These are phyloP conservation scores for Cyphomyrus discorhynchus DNA, from an alignment of 2,113 vertebrate genomes.

Conservation along the genomic window DNA sequence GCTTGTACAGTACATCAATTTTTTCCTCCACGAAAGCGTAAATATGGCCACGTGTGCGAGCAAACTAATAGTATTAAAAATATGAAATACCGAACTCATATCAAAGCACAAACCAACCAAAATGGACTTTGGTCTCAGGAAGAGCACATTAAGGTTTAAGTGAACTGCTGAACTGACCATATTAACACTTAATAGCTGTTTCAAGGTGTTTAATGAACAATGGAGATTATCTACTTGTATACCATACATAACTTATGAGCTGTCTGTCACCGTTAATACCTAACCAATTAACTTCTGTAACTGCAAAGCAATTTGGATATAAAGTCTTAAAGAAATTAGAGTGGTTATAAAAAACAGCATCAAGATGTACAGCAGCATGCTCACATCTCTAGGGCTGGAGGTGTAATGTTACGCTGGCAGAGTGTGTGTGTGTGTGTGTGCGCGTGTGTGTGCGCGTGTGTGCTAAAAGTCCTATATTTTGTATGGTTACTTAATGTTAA, in stretches of 20 bases:
- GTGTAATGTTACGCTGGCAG: conserved; percentile 42
- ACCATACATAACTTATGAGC: background rate
- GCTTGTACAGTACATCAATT: conserved; percentile 36
- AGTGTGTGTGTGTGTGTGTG: background rate
- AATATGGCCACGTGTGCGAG: conserved; percentile 25
- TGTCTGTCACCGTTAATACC: background rate
- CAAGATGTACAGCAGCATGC: background rate
- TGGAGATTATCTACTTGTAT: background rate
- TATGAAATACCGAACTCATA: background rate
- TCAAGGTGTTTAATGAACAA: background rate
- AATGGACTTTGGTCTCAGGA: background rate
- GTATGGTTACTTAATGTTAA: background rate
- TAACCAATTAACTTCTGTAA: background rate
- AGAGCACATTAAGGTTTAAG: background rate
- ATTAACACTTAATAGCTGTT: background rate
- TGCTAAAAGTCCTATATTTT: background rate
- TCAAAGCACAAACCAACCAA: conserved; percentile 31
- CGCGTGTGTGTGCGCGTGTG: background rate
- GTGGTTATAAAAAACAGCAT: background rate
- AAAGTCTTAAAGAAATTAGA: background rate
- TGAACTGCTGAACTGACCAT: background rate
- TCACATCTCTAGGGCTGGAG: conserved; percentile 43
- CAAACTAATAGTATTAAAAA: conserved; percentile 23
- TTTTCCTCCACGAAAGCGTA: conserved; percentile 37
- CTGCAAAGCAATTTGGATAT: background rate